A percentile compares a stretch with the other conserved stretches of the same genome.
These are phyloP conservation scores for Acanthiza pusilla DNA, from an alignment of 2,797 vertebrate species.

Conservation along the genomic window DNA sequence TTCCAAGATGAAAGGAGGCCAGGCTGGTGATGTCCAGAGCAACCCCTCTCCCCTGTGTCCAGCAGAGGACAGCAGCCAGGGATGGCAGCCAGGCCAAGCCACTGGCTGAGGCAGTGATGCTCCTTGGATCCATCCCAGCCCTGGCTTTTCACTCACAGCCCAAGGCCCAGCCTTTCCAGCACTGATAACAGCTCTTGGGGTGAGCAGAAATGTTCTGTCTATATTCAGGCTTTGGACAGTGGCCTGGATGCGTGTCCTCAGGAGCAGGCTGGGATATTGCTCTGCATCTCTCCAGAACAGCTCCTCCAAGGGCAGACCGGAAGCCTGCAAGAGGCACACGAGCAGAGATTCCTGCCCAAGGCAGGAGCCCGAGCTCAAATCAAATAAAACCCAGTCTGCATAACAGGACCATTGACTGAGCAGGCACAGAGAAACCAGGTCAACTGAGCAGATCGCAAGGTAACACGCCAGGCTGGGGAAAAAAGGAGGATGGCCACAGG, in stretches of 20 bases:
- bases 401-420: not conserved
- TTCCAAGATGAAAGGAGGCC: not conserved
- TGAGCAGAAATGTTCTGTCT: not conserved
- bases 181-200: not conserved
- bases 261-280: not conserved
- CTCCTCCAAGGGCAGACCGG: not conserved
- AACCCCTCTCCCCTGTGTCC: not conserved
- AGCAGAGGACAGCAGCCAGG: not conserved
- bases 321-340: not conserved
- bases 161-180: not conserved
- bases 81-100: not conserved
- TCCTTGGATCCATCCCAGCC: not conserved
- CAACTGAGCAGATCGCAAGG: not conserved
- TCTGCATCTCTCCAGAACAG: not conserved
- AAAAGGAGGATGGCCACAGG: not conserved
- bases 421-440: slow-evolving; percentile 7
- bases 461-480: not conserved
- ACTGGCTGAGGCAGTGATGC: not conserved
- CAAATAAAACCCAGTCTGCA: not conserved
- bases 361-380: not conserved
- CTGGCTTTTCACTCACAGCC: not conserved
- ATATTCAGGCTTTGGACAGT: not conserved
- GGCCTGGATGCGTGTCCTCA: rapidly evolving
- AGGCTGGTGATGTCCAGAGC: not conserved
- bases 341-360: not conserved